A percentile compares a stretch with the other conserved stretches of the same genome.
These are phyloP conservation scores for Teinopalpus imperialis DNA, from an alignment of 2,888 invertebrate genomes.

Conservation along the genomic window DNA sequence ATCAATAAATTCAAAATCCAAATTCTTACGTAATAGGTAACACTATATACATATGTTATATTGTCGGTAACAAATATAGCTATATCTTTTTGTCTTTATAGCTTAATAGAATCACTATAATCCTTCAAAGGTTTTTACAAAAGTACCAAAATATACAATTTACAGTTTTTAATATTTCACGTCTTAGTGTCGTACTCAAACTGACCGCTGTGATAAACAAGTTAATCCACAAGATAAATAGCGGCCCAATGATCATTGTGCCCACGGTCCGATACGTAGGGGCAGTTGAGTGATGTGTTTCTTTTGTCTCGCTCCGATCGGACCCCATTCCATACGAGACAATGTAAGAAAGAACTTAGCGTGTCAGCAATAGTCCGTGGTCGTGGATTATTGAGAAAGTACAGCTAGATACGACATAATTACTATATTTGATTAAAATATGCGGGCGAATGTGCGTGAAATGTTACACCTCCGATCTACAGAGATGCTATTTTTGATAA, in stretches of 20 bases:
- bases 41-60: too few species aligned
- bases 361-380: constrained; percentile 68
- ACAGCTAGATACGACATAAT: constrained; percentile 24
- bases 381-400: constrained; percentile 34
- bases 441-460: too few species aligned
- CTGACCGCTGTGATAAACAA: constrained; percentile 65
- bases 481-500: too few species aligned
- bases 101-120: too few species aligned
- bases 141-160: too few species aligned
- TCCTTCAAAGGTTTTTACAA: too few species aligned
- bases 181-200: not conserved
- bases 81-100: too few species aligned
- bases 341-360: constrained; percentile 56
- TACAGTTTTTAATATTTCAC: constrained; percentile 8
- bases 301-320: constrained; percentile 69
- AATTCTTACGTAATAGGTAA: too few species aligned
- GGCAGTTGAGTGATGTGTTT: constrained; percentile 75
- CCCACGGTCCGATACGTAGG: constrained; percentile 47
- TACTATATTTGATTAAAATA: constrained; percentile 6
- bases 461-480: too few species aligned
- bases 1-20: too few species aligned
- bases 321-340: constrained; percentile 51
- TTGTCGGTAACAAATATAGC: too few species aligned
- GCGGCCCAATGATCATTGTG: constrained; percentile 61
- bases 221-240: constrained; percentile 78